Percentiles rank a stretch among this genome's conserved stretches.
These are phyloP conservation scores for Cebus imitator DNA, from an alignment of 2,113 vertebrate species.

Conservation along the genomic window DNA sequence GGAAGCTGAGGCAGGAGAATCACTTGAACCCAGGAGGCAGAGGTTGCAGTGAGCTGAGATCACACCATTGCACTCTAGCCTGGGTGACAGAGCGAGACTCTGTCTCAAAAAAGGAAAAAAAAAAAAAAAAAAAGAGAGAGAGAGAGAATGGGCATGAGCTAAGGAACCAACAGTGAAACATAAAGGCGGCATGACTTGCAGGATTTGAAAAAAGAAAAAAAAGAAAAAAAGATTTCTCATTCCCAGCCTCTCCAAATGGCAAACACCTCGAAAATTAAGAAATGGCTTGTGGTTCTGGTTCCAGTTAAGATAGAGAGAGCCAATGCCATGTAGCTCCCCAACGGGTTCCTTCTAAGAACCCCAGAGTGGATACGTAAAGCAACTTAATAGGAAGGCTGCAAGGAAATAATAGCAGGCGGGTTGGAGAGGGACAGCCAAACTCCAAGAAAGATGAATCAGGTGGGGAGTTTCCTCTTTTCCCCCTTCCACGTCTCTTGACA, in stretches of 20 bases:
- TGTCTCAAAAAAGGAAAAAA: no score
- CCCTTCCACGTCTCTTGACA: background rate
- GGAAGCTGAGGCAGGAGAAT: no score
- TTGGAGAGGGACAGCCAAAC: background rate
- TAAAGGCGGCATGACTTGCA: background rate
- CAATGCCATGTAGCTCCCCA: background rate
- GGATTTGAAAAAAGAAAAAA: background rate
- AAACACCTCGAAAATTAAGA: conserved; percentile 33
- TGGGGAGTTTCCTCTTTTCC: background rate
- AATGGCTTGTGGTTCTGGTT: background rate
- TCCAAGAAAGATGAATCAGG: background rate
- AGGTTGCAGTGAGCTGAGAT: no score
- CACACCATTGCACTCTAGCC: no score
- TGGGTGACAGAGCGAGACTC: no score
- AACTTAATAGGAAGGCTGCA: background rate
- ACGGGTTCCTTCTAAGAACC: background rate
- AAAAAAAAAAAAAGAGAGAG: no score
- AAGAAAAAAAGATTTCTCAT: background rate
- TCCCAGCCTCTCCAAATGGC: background rate
- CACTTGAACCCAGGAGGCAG: no score
- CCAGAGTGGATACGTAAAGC: background rate
- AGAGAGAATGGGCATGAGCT: background rate
- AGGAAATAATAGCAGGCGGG: background rate
- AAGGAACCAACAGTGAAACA: background rate
- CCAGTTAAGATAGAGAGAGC: background rate